These are phyloP conservation scores for Ennomos fuscantarius DNA, from an alignment of 2,888 invertebrate species.

Conservation along the genomic window DNA sequence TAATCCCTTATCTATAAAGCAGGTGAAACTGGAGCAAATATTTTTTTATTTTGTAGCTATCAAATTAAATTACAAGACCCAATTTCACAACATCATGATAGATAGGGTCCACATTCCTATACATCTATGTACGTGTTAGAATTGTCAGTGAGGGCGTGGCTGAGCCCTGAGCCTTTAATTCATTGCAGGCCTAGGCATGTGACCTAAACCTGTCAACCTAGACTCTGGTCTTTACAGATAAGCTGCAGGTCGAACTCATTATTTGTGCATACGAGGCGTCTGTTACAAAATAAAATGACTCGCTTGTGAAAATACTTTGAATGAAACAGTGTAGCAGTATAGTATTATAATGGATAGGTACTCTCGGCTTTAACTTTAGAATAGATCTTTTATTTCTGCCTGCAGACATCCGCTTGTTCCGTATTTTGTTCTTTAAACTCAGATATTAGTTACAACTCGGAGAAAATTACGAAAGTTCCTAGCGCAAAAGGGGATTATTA, in stretches of 20 bases:
- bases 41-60: not conserved
- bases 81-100: constrained; percentile 1
- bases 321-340: no score
- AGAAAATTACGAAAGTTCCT: constrained; percentile 46
- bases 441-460: constrained; percentile 24
- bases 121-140: constrained; percentile 49
- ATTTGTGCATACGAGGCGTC: constrained; percentile 6
- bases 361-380: no score
- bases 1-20: no score
- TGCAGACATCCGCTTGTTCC: constrained; percentile 21
- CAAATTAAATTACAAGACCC: no score
- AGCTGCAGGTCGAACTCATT: constrained; percentile 16
- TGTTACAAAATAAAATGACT: no score
- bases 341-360: not conserved
- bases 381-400: not conserved
- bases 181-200: constrained; percentile 47
- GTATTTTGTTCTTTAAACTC: constrained; percentile 17
- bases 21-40: no score
- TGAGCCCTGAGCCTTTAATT: constrained; percentile 38
- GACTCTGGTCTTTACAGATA: constrained; percentile 32
- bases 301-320: no score
- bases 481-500: constrained; percentile 60
- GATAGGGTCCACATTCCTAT: constrained; percentile 33
- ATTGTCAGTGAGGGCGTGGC: constrained; percentile 57
- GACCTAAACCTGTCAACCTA: constrained; percentile 63